Base-by-base conservation (phyloP, 1,140 invertebrate species). In the Dryas iulia region DNA sequence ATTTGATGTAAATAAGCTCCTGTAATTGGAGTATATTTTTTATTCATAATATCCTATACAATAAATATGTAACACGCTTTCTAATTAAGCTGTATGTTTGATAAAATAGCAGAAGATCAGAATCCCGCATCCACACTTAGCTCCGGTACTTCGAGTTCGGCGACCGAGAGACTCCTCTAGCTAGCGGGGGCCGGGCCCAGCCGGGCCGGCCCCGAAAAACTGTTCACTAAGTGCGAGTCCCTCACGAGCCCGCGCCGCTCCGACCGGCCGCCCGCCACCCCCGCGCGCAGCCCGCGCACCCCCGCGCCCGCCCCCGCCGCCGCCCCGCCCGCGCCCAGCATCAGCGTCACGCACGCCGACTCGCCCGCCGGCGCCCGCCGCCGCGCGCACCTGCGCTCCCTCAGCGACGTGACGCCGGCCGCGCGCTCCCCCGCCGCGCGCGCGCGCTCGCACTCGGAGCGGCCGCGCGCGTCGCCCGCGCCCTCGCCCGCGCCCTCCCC, bases 111-210 rank as follows among this genome's bases (percentile, higher is more conserved):
- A 81, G 93, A 92, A 73, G 92, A 92, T 73, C 89, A 89, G 82
- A 92, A 91, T 83, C 89, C 93, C 72, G 92, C 93, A 76, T 94
- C 94, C 71, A 95, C 94, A 71, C 93, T 95, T 86, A 96, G 95
- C 90, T 96, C 95, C 74, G 95, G 94, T 76, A 95, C 95, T 65
- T 95, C 94, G 56, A 96, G 95, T 92, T 95, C 95, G 71, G 94
- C 94, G 47, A 95, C 94, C 56, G 95, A 96, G 84, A 96, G 96
- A 92, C 93, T 96, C 85, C 95, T 96, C 93, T 96, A 96, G 95
- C 95, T 93, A 92, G 93, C 92, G 92, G 93, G 93, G 85, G 91
- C 91, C 92, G 94, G 93, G 89, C 89, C 90, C 71, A 88, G 84
- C 71, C 79, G 89, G 90, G 86, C 92, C 90, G 92, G 90, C 90